Base-by-base conservation (phyloP, 1,140 invertebrate genomes). In the Eciton burchellii region DNA sequence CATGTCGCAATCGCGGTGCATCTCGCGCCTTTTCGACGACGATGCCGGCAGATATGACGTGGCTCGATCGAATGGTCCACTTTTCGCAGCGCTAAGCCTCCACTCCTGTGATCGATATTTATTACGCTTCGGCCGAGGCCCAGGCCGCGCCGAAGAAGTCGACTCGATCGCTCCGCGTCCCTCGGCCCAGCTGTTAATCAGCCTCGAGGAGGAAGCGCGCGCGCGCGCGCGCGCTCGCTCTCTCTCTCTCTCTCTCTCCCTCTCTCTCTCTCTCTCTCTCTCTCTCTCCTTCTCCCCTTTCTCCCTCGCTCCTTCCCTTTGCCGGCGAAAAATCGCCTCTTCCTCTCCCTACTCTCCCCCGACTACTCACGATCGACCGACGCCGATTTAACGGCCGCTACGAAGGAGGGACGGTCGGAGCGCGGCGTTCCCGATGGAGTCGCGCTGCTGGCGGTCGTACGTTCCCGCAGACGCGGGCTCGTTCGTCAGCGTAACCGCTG, bases 21-120 rank as follows among this genome's bases (percentile, higher is more conserved):
- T 54, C 49, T 49, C 41, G 73, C 41, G 43, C 45, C 45, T 63
- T 86, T 82, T 62, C 43, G 57, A 62, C 62, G 84, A 47, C 60
- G 83, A 47, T 8, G 43, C 43, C 73, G 73, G 24, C 43, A 83
- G 74, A 70, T 86, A 45, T 74, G 81, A 77, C 79, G 71, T 86
- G 85, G 82, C 84, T 84, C 85, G 84, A 82, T 79, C 74, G 74
- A 79, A 79, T 79, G 74, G 74, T 79, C 74, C 74, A 79, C 74
- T 79, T 79, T 86, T 86, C 71, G 84, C 85, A 82, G 82, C 85
- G 79, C 62, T 76, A 76, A 83, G 84, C 63, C 77, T 85, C 81
- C 79, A 62, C 60, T 76, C 11, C 81, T 47, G 52, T 85, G 85
- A 56, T 86, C 84, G 84, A 86, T 86, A 86, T 74, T 86, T 74